These are phyloP conservation scores for Neocrepidodera transversa DNA, from an alignment of 2,888 invertebrate species.

Conservation along the genomic window DNA sequence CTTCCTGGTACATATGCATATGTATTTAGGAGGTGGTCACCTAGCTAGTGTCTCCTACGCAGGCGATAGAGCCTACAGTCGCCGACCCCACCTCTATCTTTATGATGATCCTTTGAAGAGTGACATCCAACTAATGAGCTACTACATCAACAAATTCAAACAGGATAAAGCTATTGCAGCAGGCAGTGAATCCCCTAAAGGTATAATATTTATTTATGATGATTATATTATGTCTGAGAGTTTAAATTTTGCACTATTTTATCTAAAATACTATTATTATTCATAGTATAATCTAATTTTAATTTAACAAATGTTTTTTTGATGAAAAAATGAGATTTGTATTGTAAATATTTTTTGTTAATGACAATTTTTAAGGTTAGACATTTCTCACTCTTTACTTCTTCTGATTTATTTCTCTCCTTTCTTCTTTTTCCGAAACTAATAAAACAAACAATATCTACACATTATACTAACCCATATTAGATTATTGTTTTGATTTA, in stretches of 20 bases:
- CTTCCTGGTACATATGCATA: constrained; percentile 10
- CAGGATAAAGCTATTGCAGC: constrained; percentile 61
- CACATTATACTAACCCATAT: too few species aligned
- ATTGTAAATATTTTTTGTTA: too few species aligned
- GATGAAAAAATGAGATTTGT: too few species aligned
- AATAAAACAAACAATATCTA: too few species aligned
- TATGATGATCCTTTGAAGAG: constrained; percentile 78
- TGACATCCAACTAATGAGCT: constrained; percentile 87
- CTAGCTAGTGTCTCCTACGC: constrained; percentile 85
- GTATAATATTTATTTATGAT: constrained; percentile 18
- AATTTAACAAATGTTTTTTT: too few species aligned
- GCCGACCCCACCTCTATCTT: constrained; percentile 70
- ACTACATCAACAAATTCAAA: constrained; percentile 77
- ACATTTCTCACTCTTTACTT: too few species aligned
- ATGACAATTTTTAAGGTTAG: too few species aligned
- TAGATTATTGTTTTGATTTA: too few species aligned
- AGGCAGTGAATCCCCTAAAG: constrained; percentile 31
- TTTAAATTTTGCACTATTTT: neutral
- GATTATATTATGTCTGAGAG: neutral
- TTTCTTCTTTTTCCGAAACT: too few species aligned
- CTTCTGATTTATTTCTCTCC: too few species aligned
- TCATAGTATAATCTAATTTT: too few species aligned
- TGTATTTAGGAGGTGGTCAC: constrained; percentile 74
- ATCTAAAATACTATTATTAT: too few species aligned
- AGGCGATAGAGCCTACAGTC: constrained; percentile 80